A percentile compares a stretch with the other conserved stretches of the same genome.
Conservation (phyloP, 2,113 vertebrate species). For the Cyrtonyx montezumae region DNA sequence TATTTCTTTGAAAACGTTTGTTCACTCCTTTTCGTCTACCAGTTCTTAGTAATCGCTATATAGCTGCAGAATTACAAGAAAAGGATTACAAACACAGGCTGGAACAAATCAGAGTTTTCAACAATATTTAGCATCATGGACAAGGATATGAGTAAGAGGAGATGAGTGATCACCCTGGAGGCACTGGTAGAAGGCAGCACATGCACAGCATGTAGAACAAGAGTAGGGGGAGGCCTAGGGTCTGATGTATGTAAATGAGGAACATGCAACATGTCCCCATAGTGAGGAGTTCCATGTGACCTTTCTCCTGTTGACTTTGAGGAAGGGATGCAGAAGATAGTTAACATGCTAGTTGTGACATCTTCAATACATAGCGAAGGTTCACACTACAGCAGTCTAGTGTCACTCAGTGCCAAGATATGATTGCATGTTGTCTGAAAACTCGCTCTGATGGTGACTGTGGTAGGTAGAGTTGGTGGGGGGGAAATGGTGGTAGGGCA, state of each 20-base stretch:
- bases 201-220: not conserved
- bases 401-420: rapidly evolving
- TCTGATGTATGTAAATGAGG: not conserved
- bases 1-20: not conserved
- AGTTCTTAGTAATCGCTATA: not conserved
- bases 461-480: not conserved
- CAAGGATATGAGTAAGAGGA: not conserved
- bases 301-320: not conserved
- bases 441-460: not conserved
- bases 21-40: not conserved
- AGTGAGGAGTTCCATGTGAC: not conserved
- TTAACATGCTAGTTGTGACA: not conserved
- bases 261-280: not conserved
- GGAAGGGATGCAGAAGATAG: not conserved
- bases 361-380: not conserved
- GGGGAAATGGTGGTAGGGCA: not conserved
- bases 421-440: rapidly evolving
- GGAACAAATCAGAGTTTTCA: not conserved
- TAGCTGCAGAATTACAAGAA: not conserved
- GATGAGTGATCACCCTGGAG: not conserved
- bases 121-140: not conserved
- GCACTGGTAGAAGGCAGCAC: not conserved
- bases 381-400: not conserved
- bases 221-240: not conserved
- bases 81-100: not conserved